Evolutionary conservation across 2,797 vertebrate species (phyloP), one percentile per base, ranked within the genome.

Genomic region (Morelia viridis): DNA sequence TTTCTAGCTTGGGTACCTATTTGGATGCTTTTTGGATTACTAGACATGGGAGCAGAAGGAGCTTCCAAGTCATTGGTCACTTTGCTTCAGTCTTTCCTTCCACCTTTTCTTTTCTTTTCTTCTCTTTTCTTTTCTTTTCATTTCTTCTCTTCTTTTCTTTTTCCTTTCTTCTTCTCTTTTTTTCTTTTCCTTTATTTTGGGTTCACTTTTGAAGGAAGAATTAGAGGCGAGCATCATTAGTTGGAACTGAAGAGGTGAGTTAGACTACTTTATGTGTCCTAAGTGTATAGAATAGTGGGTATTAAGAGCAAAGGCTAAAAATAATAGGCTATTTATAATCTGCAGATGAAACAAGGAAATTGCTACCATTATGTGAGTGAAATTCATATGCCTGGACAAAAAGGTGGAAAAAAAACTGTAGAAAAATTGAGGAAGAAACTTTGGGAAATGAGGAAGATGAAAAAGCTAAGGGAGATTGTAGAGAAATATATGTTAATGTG

Each of bases 291-390:
- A 83, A 0, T 10, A 64, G 31, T 13, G 50, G 35, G 0, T 61
- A 76, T 9, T 85, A 46, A 84, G 93, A 89, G 13, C 0, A 0
- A 22, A 86, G 1, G 26, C 87, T 17, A 89, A 86, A 92, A 91
- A 68, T 80, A 83, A 94, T 13, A 92, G 22, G 9, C 60, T 9
- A 5, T 0, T 0, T 88, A 65, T 4, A 76, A 53, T 56, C 85
- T 13, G 28, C 58, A 91, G 85, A 80, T 57, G 53, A 85, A 95
- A 85, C 0, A 90, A 86, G 61, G 13, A 92, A 76, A 50, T 31
- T 89, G 24, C 26, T 87, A 56, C 8, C 15, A n/a, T 91, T 84
- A 50, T 68, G 15, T 1, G 88, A 26, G 50, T 87, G 57, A 91
- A 71, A 41, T 57, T 60, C 35, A 87, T 53, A 90, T 87, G 2